These are phyloP conservation scores for Scaptodrosophila latifasciaeformis DNA, from an alignment of 2,888 invertebrate species.

Conservation along the genomic window DNA sequence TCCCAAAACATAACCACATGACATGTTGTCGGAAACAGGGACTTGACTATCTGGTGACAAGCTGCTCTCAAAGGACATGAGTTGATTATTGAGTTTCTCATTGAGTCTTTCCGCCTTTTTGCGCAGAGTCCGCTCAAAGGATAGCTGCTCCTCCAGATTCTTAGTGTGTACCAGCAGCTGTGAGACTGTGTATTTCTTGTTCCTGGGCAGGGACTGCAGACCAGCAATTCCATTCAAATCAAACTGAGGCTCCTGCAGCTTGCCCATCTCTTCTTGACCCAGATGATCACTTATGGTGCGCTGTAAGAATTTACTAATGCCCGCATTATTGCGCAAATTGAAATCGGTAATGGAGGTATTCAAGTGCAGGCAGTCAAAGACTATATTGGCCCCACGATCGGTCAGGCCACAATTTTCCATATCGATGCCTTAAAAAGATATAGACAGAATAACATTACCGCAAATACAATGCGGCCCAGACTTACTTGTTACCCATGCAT, in stretches of 20 bases:
- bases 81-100: slow-evolving; percentile 78
- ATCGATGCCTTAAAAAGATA: slow-evolving; percentile 79
- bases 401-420: slow-evolving; percentile 85
- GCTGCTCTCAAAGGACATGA: slow-evolving; percentile 75
- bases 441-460: too few species aligned
- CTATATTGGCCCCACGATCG: slow-evolving; percentile 78
- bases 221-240: slow-evolving; percentile 52
- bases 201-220: slow-evolving; percentile 51
- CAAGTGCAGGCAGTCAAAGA: slow-evolving; percentile 79
- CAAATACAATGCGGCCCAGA: neutral
- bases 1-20: slow-evolving; percentile 63
- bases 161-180: slow-evolving; percentile 67
- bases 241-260: slow-evolving; percentile 56
- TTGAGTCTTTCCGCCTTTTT: slow-evolving; percentile 80
- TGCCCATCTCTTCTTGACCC: slow-evolving; percentile 70
- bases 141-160: slow-evolving; percentile 78
- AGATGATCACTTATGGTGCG: slow-evolving; percentile 76
- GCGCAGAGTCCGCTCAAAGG: slow-evolving; percentile 79
- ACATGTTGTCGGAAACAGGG: slow-evolving; percentile 22
- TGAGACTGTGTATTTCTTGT: slow-evolving; percentile 55
- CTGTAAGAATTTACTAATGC: slow-evolving; percentile 76
- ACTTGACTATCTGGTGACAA: slow-evolving; percentile 17
- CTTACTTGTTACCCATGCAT: slow-evolving; percentile 85
- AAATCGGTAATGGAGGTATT: slow-evolving; percentile 82
- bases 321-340: slow-evolving; percentile 80